These are phyloP conservation scores for Zosterops japonicus DNA, from an alignment of 2,113 vertebrate species.

Conservation along the genomic window DNA sequence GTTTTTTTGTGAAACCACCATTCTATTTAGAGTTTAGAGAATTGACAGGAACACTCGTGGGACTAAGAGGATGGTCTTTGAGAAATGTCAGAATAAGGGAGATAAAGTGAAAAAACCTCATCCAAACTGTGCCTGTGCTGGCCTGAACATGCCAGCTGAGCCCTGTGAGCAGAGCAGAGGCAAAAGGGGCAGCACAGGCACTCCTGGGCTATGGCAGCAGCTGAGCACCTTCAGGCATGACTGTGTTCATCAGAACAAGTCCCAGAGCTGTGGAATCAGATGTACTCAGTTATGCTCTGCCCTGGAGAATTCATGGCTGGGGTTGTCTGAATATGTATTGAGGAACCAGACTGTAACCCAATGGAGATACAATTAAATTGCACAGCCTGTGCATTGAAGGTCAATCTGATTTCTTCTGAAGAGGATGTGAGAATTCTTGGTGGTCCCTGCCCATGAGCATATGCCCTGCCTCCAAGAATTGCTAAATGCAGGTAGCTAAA, in stretches of 20 bases:
- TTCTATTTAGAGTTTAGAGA: not conserved
- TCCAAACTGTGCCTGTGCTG: not conserved
- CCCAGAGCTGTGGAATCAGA: not conserved
- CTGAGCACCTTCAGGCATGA: not conserved
- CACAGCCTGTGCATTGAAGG: not conserved
- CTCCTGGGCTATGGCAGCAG: not conserved
- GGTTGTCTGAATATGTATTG: not conserved
- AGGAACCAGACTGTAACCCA: not conserved
- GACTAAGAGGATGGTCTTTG: not conserved
- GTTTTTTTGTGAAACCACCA: not conserved
- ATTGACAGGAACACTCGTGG: fast-evolving
- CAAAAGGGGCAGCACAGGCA: not conserved
- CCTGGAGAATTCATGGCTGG: not conserved
- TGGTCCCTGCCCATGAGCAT: not conserved
- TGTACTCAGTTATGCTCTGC: fast-evolving
- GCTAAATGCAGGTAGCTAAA: not conserved
- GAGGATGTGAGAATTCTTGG: not conserved
- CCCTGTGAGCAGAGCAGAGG: not conserved
- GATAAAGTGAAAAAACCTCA: not conserved
- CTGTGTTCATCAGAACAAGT: not conserved
- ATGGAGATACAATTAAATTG: not conserved
- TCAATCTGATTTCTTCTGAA: not conserved
- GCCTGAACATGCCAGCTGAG: not conserved
- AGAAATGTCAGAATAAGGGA: not conserved
- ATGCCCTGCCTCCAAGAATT: not conserved